These are phyloP conservation scores for Neosilurus hyrtlii DNA, from an alignment of 2,797 vertebrate species.

Conservation along the genomic window DNA sequence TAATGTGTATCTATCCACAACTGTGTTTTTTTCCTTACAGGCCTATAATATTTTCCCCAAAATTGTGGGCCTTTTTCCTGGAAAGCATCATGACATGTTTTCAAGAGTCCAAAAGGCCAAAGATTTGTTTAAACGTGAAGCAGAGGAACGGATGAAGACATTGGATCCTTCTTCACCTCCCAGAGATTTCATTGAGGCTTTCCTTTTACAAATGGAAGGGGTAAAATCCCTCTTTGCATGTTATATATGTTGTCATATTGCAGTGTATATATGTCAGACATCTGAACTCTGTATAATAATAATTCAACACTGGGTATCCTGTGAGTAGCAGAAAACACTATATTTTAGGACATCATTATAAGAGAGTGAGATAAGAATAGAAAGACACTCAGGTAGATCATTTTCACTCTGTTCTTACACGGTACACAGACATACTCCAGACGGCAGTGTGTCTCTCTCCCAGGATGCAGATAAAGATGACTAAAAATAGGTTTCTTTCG, in stretches of 20 bases:
- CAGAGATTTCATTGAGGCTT: slow-evolving; percentile 55
- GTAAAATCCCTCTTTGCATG: slow-evolving; percentile 29
- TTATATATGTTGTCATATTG: background rate
- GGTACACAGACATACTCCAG: background rate
- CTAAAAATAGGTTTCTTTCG: slow-evolving; percentile 1
- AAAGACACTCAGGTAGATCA: background rate
- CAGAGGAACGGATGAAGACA: slow-evolving; percentile 29
- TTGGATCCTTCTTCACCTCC: slow-evolving; percentile 45
- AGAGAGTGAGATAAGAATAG: background rate
- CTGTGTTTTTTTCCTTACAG: slow-evolving; percentile 27
- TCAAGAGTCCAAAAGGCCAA: slow-evolving; percentile 23
- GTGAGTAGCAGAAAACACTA: background rate
- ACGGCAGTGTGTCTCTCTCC: background rate
- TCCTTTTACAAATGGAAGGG: slow-evolving; percentile 52
- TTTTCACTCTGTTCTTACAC: background rate
- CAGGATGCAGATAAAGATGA: background rate
- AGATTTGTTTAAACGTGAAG: slow-evolving; percentile 36
- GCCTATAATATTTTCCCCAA: slow-evolving; percentile 54
- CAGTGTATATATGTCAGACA: background rate
- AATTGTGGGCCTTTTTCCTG: slow-evolving; percentile 47
- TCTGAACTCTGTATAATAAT: background rate
- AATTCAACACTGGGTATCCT: background rate
- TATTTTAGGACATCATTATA: background rate
- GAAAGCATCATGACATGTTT: slow-evolving; percentile 44
- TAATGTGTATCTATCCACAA: background rate